phyloP scores from a whole-genome alignment of 2,888 invertebrate species.

The Plebejus argus region DNA sequence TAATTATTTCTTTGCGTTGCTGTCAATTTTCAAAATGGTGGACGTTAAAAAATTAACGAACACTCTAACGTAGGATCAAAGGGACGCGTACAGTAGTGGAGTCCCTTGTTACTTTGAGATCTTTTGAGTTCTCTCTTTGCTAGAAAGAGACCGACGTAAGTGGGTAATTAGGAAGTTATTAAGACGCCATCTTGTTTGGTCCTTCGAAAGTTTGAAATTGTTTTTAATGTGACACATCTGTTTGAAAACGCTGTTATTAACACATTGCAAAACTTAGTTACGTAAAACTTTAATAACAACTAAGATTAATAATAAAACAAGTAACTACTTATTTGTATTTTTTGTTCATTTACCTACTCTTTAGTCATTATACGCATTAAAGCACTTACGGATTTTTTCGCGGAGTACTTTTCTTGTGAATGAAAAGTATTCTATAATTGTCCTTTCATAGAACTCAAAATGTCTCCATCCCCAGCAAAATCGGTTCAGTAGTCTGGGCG shows the following conservation, averaged over 20 bases:
- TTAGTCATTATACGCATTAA: no score
- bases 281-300: no score
- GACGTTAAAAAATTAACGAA: constrained; percentile 23
- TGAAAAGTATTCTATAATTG: no score
- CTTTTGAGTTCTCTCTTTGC: constrained; percentile 32
- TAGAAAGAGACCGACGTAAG: constrained; percentile 19
- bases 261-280: not conserved
- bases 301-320: no score
- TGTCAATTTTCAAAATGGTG: constrained; percentile 19
- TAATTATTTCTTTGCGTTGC: not conserved
- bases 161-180: constrained; percentile 27
- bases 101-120: constrained; percentile 30
- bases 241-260: not conserved
- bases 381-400: no score
- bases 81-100: constrained; percentile 4
- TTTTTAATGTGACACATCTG: not conserved
- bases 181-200: constrained; percentile 7
- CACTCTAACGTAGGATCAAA: constrained; percentile 20
- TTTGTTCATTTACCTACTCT: no score
- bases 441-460: no score
- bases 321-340: no score
- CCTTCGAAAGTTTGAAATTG: not conserved
- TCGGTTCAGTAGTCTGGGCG: no score
- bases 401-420: no score
- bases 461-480: no score